Base-by-base conservation (phyloP, 2,888 invertebrate genomes). In the Scaeva pyrastri region DNA sequence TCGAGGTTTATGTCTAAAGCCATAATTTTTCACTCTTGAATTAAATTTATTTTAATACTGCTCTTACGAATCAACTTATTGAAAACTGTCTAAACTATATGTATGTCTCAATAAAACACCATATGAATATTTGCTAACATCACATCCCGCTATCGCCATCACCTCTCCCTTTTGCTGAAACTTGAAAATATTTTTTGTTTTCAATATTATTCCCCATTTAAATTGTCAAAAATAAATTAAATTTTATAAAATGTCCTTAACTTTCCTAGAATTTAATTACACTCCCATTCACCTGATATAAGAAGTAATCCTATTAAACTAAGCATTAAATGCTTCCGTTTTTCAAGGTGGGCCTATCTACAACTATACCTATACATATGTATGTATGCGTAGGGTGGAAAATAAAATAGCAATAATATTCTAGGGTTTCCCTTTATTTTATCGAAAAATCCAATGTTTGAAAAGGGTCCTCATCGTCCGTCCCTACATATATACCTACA, bases 301-400 rank as follows among this genome's bases (percentile, higher is more conserved):
- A 58, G 16, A 5, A 56, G 16, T 58, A 58, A 58, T 58, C 58
- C 36, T 58, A 16, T 58, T 58, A 36, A 36, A 36, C 19, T 19
- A 12, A 50, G 50, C 14, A 21, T 50, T 50, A 36, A 58, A 16
- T 58, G 36, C 58, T 58, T 36, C 19, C 19, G 50, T 21, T 5
- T 14, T 36, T 19, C 6, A 14, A 50, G 50, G 21, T 12, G 8
- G 50, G 12, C 19, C 48, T 19, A 26, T 26, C 26, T 26, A 26
- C 7, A 7, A n/a, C n/a, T n/a, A n/a, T n/a, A n/a, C n/a, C n/a
- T n/a, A n/a, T n/a, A n/a, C n/a, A n/a, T n/a, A n/a, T n/a, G 26
- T 26, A 26, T 26, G 26, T 26, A 26, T 26, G 14, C 1, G n/a
- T n/a, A 45, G 45, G 16, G 6, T 16, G n/a, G 8, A 31, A 11